Evolutionary conservation across 2,888 invertebrate species (phyloP).

Genomic region (Leptarthrus brevirostris): DNA sequence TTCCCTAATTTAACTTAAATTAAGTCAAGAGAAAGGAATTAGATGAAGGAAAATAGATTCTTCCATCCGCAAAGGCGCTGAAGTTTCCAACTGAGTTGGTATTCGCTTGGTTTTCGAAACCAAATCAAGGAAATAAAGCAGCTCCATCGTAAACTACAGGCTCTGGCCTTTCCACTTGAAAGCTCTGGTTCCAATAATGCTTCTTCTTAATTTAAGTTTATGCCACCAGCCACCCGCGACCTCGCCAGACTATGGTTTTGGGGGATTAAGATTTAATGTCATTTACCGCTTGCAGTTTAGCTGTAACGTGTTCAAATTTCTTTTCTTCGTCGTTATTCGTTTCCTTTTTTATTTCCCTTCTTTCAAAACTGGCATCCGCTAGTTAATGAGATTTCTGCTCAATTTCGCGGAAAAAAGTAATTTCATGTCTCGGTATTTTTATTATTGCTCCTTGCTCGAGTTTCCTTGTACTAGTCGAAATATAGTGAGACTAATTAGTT

Average conservation of each 20-base stretch:
- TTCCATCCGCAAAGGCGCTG: not conserved
- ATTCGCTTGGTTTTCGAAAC: not conserved
- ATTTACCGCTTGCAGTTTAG: slow-evolving; percentile 37
- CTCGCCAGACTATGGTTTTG: not conserved
- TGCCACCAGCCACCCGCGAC: no score
- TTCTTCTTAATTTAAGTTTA: not conserved
- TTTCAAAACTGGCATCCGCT: slow-evolving; percentile 33
- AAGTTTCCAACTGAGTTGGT: not conserved
- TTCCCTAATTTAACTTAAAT: not conserved
- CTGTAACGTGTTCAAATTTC: slow-evolving; percentile 5
- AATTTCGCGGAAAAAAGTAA: slow-evolving; percentile 51
- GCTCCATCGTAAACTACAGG: not conserved
- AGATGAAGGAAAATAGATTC: not conserved
- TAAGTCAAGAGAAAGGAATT: no score
- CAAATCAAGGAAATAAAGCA: not conserved
- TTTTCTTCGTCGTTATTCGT: not conserved
- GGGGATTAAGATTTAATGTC: slow-evolving; percentile 41
- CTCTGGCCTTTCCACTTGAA: not conserved
- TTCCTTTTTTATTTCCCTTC: not conserved
- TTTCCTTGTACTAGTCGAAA: no score
- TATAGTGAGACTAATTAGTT: slow-evolving; percentile 35
- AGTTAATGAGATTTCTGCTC: slow-evolving; percentile 50
- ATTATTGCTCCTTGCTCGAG: slow-evolving; percentile 5
- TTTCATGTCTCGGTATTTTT: slow-evolving; percentile 48
- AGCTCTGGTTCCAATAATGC: not conserved